Evolutionary conservation across 2,113 vertebrate genomes (phyloP).

Genomic region (Labeo rohita): DNA sequence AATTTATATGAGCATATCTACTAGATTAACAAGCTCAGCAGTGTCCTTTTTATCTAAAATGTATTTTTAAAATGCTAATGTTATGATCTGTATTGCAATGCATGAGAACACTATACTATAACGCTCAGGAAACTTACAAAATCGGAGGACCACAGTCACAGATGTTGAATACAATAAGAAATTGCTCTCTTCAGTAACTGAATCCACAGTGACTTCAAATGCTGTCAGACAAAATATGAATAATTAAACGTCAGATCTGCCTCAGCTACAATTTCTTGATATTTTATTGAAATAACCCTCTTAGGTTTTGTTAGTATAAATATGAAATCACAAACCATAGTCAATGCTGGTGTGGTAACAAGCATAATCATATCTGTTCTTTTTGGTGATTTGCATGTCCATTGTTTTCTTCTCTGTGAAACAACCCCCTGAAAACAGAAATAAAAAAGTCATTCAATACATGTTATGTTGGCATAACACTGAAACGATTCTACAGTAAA

Average conservation of each 20-base stretch:
- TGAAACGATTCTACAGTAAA: background rate
- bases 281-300: background rate
- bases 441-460: background rate
- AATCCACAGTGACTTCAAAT: constrained; percentile 59
- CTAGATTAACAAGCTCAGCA: background rate
- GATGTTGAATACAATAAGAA: constrained; percentile 68
- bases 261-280: background rate
- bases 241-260: background rate
- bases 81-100: background rate
- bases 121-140: constrained; percentile 60
- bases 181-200: constrained; percentile 62
- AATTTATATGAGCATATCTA: background rate
- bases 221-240: constrained; percentile 53
- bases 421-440: constrained; percentile 66
- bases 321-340: constrained; percentile 69
- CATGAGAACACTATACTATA: background rate
- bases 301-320: background rate
- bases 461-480: background rate
- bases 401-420: constrained; percentile 64
- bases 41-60: background rate
- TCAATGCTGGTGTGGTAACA: constrained; percentile 70
- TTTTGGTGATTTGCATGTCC: background rate
- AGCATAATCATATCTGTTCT: constrained; percentile 59
- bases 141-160: constrained; percentile 61
- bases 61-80: background rate